Percentiles rank a stretch among this genome's conserved stretches.
Evolutionary conservation across 2,113 vertebrate species (phyloP).

Genomic region (Phrynosoma blainvillii): DNA sequence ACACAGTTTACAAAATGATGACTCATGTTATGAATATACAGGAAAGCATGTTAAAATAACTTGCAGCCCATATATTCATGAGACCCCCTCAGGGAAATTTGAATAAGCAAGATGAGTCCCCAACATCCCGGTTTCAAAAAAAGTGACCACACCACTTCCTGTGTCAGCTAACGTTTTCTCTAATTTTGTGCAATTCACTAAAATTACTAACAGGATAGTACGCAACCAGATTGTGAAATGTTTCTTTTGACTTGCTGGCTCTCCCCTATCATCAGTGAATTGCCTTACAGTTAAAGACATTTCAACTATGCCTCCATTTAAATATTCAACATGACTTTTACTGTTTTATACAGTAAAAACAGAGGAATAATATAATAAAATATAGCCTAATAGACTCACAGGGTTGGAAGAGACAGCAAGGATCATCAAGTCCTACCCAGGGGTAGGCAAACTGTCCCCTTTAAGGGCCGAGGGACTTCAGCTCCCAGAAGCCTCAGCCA

Average conservation of each 20-base stretch:
- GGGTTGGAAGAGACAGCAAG: too few relatives aligned
- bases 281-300: background rate
- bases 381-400: too few relatives aligned
- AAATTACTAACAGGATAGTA: background rate
- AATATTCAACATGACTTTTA: background rate
- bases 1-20: background rate
- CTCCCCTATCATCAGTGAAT: background rate
- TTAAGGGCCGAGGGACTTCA: too few relatives aligned
- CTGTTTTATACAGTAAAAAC: background rate
- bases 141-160: background rate
- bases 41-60: background rate
- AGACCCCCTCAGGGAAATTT: background rate
- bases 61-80: background rate
- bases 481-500: too few relatives aligned
- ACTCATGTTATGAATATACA: background rate
- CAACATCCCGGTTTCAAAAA: background rate
- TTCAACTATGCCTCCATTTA: background rate
- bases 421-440: too few relatives aligned
- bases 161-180: background rate
- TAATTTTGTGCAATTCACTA: slow-evolving; percentile 4
- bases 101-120: background rate
- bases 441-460: too few relatives aligned
- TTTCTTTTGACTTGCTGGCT: background rate
- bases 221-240: background rate
- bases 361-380: background rate